phyloP scores from a whole-genome alignment of 2,888 invertebrate species.

The Pediacus dermestoides region DNA sequence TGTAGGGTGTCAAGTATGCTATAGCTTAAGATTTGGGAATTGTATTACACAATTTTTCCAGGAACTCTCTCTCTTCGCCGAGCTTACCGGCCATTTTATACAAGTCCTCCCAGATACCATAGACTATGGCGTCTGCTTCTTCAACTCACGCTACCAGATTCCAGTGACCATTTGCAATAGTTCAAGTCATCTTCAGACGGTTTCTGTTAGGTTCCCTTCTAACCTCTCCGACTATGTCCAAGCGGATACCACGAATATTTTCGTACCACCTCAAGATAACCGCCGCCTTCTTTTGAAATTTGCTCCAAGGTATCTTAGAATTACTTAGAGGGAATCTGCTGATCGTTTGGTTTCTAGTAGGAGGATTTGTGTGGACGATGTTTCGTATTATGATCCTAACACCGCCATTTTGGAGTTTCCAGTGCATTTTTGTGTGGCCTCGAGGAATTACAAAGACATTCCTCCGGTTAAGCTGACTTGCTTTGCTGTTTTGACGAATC shows the following conservation, averaged over 20 bases:
- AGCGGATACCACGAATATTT: constrained; percentile 20
- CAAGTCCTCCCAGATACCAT: constrained; percentile 20
- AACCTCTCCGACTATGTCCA: constrained; percentile 20
- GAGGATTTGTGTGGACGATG: constrained; percentile 13
- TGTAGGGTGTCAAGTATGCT: constrained; percentile 14
- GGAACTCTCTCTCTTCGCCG: constrained; percentile 24
- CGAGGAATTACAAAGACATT: constrained; percentile 22
- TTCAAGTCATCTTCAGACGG: constrained; percentile 23
- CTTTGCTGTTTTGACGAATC: constrained; percentile 25
- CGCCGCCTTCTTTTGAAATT: constrained; percentile 27
- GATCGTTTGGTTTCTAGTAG: constrained; percentile 17
- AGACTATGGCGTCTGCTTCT: constrained; percentile 29
- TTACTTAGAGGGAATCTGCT: too few relatives aligned
- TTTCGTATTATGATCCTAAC: constrained; percentile 17
- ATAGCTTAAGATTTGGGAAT: neutral
- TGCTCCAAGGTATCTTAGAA: constrained; percentile 22
- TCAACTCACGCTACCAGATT: constrained; percentile 28
- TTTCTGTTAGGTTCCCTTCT: constrained; percentile 26
- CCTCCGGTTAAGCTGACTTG: constrained; percentile 23
- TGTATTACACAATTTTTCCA: constrained; percentile 14
- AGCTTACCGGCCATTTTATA: constrained; percentile 29
- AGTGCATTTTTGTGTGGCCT: constrained; percentile 20
- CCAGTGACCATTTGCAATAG: constrained; percentile 24
- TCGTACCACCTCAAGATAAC: constrained; percentile 19
- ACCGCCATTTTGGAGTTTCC: constrained; percentile 27